Conservation (phyloP, 2,888 invertebrate genomes). For the Cremastinae sp. region DNA sequence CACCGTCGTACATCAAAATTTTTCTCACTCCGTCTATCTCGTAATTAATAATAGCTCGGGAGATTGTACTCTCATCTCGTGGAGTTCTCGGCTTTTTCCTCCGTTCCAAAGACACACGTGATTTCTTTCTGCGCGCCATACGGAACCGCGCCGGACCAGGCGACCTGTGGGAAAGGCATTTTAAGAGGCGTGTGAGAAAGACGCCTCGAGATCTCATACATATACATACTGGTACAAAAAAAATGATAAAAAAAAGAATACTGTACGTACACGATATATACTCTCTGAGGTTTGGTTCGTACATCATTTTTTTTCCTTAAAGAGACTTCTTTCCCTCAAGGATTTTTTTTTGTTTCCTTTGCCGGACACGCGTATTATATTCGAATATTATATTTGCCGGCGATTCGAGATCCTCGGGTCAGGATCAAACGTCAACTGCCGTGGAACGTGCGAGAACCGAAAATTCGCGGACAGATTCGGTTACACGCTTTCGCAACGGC, state of each 20-base stretch:
- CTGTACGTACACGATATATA: conserved; percentile 12
- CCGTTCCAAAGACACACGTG: conserved; percentile 13
- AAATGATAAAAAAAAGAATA: conserved; percentile 8
- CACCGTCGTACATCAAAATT: conserved; percentile 6
- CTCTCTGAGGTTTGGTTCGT: conserved; percentile 26
- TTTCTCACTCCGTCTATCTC: conserved; percentile 53
- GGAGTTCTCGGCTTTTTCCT: conserved; percentile 29
- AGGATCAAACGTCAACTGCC: conserved; percentile 33
- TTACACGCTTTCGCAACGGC: conserved; percentile 64
- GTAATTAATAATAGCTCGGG: conserved; percentile 54
- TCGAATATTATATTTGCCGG: conserved; percentile 12
- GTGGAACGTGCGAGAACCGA: conserved; percentile 60
- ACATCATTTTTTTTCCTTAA: conserved; percentile 17
- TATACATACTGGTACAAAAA: conserved; percentile 5
- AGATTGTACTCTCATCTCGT: conserved; percentile 36
- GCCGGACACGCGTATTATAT: conserved; percentile 1
- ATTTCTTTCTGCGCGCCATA: conserved; percentile 49
- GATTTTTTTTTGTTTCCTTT: conserved; percentile 1
- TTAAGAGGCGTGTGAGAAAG: conserved; percentile 63
- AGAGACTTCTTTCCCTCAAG: neutral
- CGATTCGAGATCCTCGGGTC: conserved; percentile 41
- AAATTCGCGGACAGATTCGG: conserved; percentile 67
- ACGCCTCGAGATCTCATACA: conserved; percentile 52
- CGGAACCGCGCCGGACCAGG: conserved; percentile 51
- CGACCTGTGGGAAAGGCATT: conserved; percentile 66